A percentile compares a stretch with the other conserved stretches of the same genome.
Evolutionary conservation across 2,888 invertebrate species (phyloP).

Genomic region (Crossocerus cetratus): DNA sequence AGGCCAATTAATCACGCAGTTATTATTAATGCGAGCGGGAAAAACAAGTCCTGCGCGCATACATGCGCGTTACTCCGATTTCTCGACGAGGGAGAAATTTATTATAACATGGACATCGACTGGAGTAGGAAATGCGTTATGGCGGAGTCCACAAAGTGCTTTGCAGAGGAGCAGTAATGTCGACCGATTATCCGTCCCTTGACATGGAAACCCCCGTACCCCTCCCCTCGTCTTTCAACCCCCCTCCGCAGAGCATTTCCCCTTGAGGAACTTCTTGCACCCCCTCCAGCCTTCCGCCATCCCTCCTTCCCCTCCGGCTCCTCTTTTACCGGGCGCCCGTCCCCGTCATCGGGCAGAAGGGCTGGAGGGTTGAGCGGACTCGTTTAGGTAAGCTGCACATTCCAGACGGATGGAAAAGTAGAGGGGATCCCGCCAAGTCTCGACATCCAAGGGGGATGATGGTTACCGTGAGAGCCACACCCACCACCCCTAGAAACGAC

Average conservation of each 20-base stretch:
- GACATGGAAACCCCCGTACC: conserved; percentile 59
- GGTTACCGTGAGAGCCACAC: conserved; percentile 61
- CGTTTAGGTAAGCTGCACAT: conserved; percentile 60
- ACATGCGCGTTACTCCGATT: not conserved
- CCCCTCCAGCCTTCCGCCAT: conserved; percentile 2
- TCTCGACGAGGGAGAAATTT: conserved; percentile 22
- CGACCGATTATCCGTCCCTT: conserved; percentile 70
- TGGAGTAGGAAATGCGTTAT: conserved; percentile 31
- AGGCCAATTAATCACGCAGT: too few species aligned
- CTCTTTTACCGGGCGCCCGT: too few species aligned
- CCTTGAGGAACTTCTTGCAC: conserved; percentile 30
- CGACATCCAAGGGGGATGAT: conserved; percentile 56
- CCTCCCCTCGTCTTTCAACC: conserved; percentile 39
- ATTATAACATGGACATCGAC: conserved; percentile 10
- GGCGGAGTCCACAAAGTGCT: conserved; percentile 33
- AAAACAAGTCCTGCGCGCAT: too few species aligned
- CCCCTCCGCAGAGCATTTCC: conserved; percentile 38
- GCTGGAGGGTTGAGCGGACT: conserved; percentile 51
- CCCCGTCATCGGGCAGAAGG: conserved; percentile 27
- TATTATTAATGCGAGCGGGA: too few species aligned
- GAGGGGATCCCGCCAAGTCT: conserved; percentile 59
- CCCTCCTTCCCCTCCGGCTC: too few species aligned
- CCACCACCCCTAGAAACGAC: conserved; percentile 63
- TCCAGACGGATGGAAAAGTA: conserved; percentile 62
- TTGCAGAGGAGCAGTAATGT: conserved; percentile 58